Base-by-base conservation (phyloP, 2,797 vertebrate species). In the Darevskia mixta region DNA sequence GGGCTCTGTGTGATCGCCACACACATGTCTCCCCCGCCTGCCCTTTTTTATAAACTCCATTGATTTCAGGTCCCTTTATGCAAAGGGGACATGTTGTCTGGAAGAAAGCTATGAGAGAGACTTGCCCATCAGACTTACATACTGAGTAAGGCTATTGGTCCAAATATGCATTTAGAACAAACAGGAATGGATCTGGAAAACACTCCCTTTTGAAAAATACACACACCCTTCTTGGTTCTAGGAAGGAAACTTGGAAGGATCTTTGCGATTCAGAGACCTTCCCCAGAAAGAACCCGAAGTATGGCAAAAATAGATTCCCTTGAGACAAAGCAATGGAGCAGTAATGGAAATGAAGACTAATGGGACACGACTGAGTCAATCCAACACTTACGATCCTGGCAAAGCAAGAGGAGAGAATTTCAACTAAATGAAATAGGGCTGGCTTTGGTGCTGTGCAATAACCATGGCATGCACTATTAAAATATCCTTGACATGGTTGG, bases 401-500 rank as follows among this genome's bases (percentile, higher is more conserved):
- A 90, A 82, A 86, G 79, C 71, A 94, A 90, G 87, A 81, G 89
- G 91, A 91, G 64, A 23, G 49, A 85, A 89, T 20, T 88, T 49
- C 69, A 90, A 88, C 89, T 91, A 11, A 75, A 77, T 91, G 87
- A 84, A 72, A 45, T 86, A 88, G 64, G 3, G 0, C 76, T 91
- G 79, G 79, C 78, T 79, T 49, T 77, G 73, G 35, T 90, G 87
- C 78, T 75, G 25, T 86, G 87, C 86, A 85, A 90, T 81, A 85
- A 90, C 90, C 93, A 84, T 90, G 45, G 67, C 80, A 88, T 79
- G 67, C 79, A 71, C 27, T 72, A 83, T 89, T 25, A 38, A 18
- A 76, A 13, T 8, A 5, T 61, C 49, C 15, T 38, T 58, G 5
- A 11, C 10, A 49, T 45, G 69, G 45, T 17, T 23, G 69, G 3